Evolutionary conservation across 2,797 vertebrate genomes (phyloP).

Genomic region (Hippocampus kuda): DNA sequence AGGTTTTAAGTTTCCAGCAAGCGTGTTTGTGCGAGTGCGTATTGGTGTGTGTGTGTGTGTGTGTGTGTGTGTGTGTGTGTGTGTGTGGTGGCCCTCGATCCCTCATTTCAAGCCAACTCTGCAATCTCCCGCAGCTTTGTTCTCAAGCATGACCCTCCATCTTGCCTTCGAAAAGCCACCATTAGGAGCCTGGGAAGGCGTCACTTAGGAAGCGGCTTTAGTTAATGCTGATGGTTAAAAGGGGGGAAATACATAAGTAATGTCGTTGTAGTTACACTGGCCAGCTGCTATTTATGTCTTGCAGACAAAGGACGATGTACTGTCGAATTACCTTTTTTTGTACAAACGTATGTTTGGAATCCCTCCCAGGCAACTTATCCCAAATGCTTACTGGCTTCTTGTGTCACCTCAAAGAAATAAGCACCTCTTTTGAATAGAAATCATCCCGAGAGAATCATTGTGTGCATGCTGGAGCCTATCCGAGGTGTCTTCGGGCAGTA

Average conservation of each 20-base stretch:
- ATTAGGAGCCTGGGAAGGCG: background rate
- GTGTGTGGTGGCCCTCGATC: conserved; percentile 45
- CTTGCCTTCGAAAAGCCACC: conserved; percentile 40
- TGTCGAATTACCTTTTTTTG: too few species aligned
- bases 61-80: background rate
- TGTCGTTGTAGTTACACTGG: background rate
- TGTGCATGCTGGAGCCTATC: too few species aligned
- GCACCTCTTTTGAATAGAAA: too few species aligned
- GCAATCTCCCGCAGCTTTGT: conserved; percentile 61
- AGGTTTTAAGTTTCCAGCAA: conserved; percentile 71
- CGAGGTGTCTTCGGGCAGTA: too few species aligned
- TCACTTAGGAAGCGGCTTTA: conserved; percentile 43
- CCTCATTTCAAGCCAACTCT: conserved; percentile 55
- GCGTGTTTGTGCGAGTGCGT: conserved; percentile 12
- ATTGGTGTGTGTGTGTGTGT: background rate
- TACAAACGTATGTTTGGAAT: too few species aligned
- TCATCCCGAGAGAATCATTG: too few species aligned
- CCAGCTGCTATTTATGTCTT: background rate
- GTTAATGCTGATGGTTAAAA: conserved; percentile 30
- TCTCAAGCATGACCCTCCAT: conserved; percentile 62
- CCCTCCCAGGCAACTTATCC: too few species aligned
- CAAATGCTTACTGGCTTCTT: too few species aligned
- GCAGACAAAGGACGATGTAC: too few species aligned
- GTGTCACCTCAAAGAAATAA: too few species aligned
- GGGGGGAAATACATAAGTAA: conserved; percentile 18